Evolutionary conservation across 2,113 vertebrate species (phyloP).

Genomic region (Laticauda colubrina): DNA sequence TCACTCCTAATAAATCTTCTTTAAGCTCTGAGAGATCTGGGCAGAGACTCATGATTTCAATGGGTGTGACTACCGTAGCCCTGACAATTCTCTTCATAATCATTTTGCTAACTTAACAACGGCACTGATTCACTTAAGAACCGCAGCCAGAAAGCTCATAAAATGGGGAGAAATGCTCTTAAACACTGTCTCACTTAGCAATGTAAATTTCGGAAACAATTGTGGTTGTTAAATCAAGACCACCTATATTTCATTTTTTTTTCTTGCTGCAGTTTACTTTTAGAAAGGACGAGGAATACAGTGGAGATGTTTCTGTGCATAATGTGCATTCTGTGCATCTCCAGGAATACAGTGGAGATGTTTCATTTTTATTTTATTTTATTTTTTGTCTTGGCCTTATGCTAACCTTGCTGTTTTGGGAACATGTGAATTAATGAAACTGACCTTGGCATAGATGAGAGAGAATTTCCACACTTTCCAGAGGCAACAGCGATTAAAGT

Average conservation of each 20-base stretch:
- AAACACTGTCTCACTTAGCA: not conserved
- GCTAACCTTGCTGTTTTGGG: constrained; percentile 43
- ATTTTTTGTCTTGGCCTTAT: not conserved
- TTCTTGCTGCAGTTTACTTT: constrained; percentile 25
- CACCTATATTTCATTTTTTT: not conserved
- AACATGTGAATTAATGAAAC: constrained; percentile 29
- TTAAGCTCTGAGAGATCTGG: too few relatives aligned
- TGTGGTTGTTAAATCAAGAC: not conserved
- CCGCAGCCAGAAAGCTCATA: not conserved
- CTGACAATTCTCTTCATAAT: too few relatives aligned
- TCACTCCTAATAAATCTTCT: too few relatives aligned
- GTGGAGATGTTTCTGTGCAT: too few relatives aligned
- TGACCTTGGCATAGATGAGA: not conserved
- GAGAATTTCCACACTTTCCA: not conserved
- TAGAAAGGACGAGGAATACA: not conserved
- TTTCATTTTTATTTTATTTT: not conserved
- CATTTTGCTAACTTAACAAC: not conserved
- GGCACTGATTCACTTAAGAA: too few relatives aligned
- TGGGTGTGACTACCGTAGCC: too few relatives aligned
- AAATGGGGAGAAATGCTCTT: not conserved
- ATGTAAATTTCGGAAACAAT: not conserved
- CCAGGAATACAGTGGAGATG: constrained; percentile 15
- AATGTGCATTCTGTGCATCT: too few relatives aligned
- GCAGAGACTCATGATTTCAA: too few relatives aligned
- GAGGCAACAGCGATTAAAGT: not conserved